phyloP scores from a whole-genome alignment of 1,140 invertebrate species.

The Chrysopa pallens region DNA sequence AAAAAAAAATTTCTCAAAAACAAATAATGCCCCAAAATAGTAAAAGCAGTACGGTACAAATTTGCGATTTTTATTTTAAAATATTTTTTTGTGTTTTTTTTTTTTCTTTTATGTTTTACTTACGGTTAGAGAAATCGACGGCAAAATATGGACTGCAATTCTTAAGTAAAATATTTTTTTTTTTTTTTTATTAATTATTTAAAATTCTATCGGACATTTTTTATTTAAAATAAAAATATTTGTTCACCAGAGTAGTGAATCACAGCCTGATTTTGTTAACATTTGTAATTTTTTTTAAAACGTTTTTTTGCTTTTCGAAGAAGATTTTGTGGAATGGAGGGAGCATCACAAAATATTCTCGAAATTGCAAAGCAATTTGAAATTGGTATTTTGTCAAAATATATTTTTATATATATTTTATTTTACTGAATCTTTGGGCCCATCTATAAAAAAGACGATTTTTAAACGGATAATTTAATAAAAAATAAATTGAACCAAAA shows the following conservation, averaged over 20 bases:
- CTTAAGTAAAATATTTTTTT: background rate
- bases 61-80: background rate
- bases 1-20: background rate
- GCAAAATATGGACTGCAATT: background rate
- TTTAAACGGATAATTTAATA: no score
- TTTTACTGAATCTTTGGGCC: no score
- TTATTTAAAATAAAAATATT: slow-evolving; percentile 15
- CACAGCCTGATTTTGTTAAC: slow-evolving; percentile 25
- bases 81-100: background rate
- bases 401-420: background rate
- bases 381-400: background rate
- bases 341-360: background rate
- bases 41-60: no score
- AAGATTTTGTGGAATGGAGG: background rate
- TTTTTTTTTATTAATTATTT: background rate
- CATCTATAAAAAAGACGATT: no score
- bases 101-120: background rate
- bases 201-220: background rate
- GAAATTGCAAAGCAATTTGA: background rate
- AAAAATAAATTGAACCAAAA: no score
- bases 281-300: background rate
- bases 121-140: background rate
- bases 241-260: slow-evolving; percentile 24
- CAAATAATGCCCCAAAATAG: no score
- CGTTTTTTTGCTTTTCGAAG: background rate